phyloP scores from a whole-genome alignment of 2,113 vertebrate genomes.

The Anas platyrhynchos region DNA sequence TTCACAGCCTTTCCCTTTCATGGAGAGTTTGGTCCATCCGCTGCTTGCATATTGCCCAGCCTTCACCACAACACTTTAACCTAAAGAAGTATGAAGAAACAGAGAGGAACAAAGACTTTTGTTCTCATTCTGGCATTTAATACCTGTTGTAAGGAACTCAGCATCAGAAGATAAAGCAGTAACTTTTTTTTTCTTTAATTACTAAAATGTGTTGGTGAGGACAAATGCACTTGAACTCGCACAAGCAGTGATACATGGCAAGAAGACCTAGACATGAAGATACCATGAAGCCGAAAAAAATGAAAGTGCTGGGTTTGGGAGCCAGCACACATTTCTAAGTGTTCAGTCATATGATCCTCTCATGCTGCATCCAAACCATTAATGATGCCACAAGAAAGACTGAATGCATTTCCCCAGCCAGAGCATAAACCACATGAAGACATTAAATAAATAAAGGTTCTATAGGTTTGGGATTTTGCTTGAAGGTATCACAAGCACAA shows the following conservation, averaged over 20 bases:
- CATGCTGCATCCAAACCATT: background rate
- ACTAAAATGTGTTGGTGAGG: background rate
- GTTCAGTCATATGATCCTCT: background rate
- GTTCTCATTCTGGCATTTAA: background rate
- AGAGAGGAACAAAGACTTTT: background rate
- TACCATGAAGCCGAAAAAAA: background rate
- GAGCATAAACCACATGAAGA: background rate
- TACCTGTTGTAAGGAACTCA: background rate
- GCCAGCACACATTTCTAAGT: background rate
- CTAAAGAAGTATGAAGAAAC: background rate
- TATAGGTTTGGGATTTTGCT: background rate
- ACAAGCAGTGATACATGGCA: background rate
- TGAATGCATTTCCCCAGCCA: background rate
- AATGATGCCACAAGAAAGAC: background rate
- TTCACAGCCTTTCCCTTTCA: fast-evolving
- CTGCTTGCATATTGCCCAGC: background rate
- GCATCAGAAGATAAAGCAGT: background rate
- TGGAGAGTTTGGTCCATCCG: background rate
- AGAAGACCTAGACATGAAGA: background rate
- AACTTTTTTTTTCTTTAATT: background rate
- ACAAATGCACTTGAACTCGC: background rate
- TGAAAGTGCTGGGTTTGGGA: background rate
- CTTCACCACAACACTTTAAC: background rate
- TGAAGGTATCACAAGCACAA: background rate
- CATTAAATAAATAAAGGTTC: background rate